Conservation (phyloP, 2,888 invertebrate genomes). For the Litoditis marina region DNA sequence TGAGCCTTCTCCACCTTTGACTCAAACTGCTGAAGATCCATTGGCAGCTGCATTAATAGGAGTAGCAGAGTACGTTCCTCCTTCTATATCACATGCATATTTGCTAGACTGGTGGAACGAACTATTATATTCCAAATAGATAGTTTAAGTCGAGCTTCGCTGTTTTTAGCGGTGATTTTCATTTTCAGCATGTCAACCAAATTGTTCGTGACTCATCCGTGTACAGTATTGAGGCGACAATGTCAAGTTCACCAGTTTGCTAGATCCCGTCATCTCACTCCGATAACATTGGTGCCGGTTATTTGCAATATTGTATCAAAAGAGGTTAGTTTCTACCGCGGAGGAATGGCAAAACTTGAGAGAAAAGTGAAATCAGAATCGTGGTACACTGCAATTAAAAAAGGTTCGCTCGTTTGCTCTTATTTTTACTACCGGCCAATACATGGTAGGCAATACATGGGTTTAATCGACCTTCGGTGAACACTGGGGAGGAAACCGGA, state of each 20-base stretch:
- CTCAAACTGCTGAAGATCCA: conserved; percentile 25
- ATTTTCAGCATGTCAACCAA: conserved; percentile 37
- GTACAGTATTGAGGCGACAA: conserved; percentile 58
- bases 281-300: conserved; percentile 59
- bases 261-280: conserved; percentile 53
- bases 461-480: no score
- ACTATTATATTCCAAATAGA: no score
- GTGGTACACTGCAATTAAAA: no score
- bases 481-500: no score
- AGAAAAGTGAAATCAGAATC: no score
- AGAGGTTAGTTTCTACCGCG: conserved; percentile 49
- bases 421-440: no score
- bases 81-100: background rate
- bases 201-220: conserved; percentile 57
- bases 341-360: no score
- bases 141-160: no score
- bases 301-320: conserved; percentile 53
- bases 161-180: no score
- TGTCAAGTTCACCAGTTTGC: conserved; percentile 57
- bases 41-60: conserved; percentile 45
- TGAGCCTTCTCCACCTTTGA: conserved; percentile 9
- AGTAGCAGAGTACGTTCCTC: conserved; percentile 37
- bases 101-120: background rate
- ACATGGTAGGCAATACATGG: no score
- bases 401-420: no score